Evolutionary conservation across 2,888 invertebrate species (phyloP).

Genomic region (Folsomia manolachei): DNA sequence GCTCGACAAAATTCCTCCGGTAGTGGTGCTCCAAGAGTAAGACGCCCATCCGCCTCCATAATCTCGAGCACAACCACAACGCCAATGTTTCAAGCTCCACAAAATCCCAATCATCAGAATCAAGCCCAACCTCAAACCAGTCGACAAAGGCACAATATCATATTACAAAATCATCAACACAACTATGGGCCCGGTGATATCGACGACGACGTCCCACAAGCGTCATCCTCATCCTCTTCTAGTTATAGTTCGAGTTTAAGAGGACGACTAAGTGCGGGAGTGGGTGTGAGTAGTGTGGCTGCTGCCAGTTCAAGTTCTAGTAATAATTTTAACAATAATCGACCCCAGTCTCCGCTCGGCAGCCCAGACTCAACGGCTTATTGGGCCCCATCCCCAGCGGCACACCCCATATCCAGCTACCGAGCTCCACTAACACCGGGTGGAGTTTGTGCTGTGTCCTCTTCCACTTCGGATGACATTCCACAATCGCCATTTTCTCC

Average conservation of each 20-base stretch:
- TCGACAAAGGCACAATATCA: constrained; percentile 19
- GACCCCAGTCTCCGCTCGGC: constrained; percentile 45
- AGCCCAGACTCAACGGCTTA: constrained; percentile 49
- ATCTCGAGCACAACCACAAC: constrained; percentile 51
- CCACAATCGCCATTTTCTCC: constrained; percentile 48
- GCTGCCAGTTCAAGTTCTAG: constrained; percentile 28
- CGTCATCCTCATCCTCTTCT: constrained; percentile 39
- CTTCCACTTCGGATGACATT: constrained; percentile 48
- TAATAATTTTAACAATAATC: constrained; percentile 32
- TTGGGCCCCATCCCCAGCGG: constrained; percentile 33
- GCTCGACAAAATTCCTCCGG: background rate
- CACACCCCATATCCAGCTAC: constrained; percentile 16
- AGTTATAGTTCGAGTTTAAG: constrained; percentile 20
- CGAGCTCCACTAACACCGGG: constrained; percentile 41
- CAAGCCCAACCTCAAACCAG: constrained; percentile 25
- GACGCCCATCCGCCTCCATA: constrained; percentile 47
- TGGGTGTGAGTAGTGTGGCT: constrained; percentile 9
- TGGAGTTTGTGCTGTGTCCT: constrained; percentile 48
- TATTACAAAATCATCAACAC: constrained; percentile 26
- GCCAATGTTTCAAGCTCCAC: constrained; percentile 40
- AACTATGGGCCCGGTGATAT: constrained; percentile 36
- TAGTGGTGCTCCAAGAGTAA: constrained; percentile 32
- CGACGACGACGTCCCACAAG: constrained; percentile 44
- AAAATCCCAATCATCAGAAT: constrained; percentile 25
- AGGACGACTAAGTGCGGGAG: constrained; percentile 20